Base-by-base conservation (phyloP, 2,888 invertebrate genomes). In the Caenorhabditis sulstoni region DNA sequence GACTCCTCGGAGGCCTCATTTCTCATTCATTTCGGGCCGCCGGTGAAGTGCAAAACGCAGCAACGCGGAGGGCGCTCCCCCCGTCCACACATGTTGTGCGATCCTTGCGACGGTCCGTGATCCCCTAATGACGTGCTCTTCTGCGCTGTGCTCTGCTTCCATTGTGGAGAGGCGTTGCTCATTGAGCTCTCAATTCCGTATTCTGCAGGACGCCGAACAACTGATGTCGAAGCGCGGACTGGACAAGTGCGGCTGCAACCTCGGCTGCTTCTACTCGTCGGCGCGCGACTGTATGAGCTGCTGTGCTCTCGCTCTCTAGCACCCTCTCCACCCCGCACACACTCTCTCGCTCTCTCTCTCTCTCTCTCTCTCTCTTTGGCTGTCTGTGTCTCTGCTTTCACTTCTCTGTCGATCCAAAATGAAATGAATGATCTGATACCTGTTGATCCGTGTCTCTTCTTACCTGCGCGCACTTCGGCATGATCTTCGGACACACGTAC, bases 401-500 rank as follows among this genome's bases (percentile, higher is more conserved):
- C 11, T 61, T 39, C n/a, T 9, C 14, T n/a, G 14, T 44, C 45
- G 39, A 49, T 47, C 29, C 35, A 50, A 29, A 29, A 62, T 50
- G 62, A 62, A 62, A 62, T 62, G 62, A 62, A 62, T 62, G 62
- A 50, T 62, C 49, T 50, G 49, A 50, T 49, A 62, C 62, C 62
- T 62, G 62, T 62, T 62, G 47, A 3, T 47, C 39, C 29, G 37
- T 37, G 8, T 52, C 22, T 44, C 20, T 5, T 37, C 81, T 53
- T 20, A 92, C 90, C 91, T 94, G 94, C 87, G 94, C 94, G 83
- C 94, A 94, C 91, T 94, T 94, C 14, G 95, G 95, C 90, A 94
- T 94, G 47, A 94, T 93, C 85, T 94, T 92, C 0, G 95, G 95
- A 8, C 94, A 94, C 55, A 95, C 93, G 88, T 95, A 95, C 1